phyloP scores from a whole-genome alignment of 2,113 vertebrate genomes.

The Otocyon megalotis region DNA sequence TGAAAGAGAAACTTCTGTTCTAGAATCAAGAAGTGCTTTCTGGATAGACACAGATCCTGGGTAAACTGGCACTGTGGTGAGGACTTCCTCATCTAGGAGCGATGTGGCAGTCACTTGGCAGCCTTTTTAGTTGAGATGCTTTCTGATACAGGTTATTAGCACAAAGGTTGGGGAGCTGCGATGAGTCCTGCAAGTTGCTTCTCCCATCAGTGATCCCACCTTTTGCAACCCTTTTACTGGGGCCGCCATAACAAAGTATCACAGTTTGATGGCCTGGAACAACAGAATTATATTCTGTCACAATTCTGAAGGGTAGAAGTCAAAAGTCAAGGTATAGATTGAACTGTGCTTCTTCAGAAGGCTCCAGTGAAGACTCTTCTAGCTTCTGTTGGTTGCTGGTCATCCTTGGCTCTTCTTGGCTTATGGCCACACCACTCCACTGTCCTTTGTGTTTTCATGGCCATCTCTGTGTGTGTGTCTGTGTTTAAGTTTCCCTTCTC shows the following conservation, averaged over 20 bases:
- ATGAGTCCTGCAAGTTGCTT: not conserved
- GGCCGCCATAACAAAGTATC: not conserved
- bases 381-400: not conserved
- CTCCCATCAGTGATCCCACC: not conserved
- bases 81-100: not conserved
- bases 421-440: not conserved
- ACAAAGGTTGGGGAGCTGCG: not conserved
- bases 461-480: not conserved
- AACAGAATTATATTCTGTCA: not conserved
- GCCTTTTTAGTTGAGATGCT: not conserved
- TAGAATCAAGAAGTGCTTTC: not conserved
- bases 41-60: not conserved
- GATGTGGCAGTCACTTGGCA: not conserved
- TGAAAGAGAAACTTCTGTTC: not conserved
- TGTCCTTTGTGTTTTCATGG: not conserved
- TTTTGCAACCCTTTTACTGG: not conserved
- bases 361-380: not conserved
- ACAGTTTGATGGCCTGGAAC: too few relatives aligned
- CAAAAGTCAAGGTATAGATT: not conserved
- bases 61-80: accelerated
- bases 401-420: not conserved
- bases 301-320: too few relatives aligned
- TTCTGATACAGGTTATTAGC: not conserved
- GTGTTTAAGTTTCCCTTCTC: not conserved
- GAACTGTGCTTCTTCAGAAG: not conserved